Evolutionary conservation across 2,797 vertebrate species (phyloP).

Genomic region (Staurois parvus): DNA sequence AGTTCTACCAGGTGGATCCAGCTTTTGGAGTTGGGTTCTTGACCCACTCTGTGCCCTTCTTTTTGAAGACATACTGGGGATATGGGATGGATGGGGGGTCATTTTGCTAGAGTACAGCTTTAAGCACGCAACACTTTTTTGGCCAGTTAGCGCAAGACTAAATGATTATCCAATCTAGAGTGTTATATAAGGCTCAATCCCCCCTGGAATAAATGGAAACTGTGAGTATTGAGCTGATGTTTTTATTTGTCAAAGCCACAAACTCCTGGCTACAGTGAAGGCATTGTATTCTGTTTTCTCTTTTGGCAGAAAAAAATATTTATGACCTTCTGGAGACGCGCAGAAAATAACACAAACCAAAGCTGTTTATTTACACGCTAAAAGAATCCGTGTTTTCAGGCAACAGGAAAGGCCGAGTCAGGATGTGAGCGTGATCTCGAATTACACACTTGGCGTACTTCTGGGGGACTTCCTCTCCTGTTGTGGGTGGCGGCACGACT

Average conservation of each 20-base stretch:
- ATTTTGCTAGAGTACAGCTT: too few relatives aligned
- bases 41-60: too few relatives aligned
- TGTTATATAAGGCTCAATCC: too few relatives aligned
- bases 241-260: slow-evolving; percentile 19
- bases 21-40: too few relatives aligned
- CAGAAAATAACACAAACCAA: neutral
- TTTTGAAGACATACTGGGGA: too few relatives aligned
- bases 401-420: neutral
- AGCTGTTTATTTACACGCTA: neutral
- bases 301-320: neutral
- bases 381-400: neutral
- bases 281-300: neutral
- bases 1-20: too few relatives aligned
- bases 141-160: too few relatives aligned
- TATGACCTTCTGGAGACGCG: neutral
- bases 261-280: slow-evolving; percentile 10
- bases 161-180: too few relatives aligned
- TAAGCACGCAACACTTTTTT: too few relatives aligned
- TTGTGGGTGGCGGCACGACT: neutral
- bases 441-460: neutral
- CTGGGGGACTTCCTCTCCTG: neutral
- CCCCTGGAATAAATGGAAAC: neutral
- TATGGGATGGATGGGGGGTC: too few relatives aligned
- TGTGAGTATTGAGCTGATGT: slow-evolving; percentile 6
- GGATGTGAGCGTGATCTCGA: neutral